phyloP scores from a whole-genome alignment of 2,113 vertebrate species.

The Nothoprocta pentlandii region DNA sequence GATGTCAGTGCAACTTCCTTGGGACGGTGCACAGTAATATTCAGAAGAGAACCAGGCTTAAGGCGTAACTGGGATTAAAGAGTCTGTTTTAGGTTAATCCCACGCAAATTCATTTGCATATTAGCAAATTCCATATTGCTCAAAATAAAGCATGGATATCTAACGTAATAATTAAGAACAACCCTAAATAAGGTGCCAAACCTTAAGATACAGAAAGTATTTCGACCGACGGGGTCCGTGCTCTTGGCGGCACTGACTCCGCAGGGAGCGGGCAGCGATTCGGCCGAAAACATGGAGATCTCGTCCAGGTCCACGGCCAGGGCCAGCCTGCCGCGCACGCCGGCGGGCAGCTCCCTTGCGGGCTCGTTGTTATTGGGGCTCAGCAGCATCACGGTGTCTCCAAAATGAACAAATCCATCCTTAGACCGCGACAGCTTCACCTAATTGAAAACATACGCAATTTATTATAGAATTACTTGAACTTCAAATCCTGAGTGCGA shows the following conservation, averaged over 20 bases:
- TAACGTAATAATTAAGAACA: neutral
- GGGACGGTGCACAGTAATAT: neutral
- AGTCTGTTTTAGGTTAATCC: neutral
- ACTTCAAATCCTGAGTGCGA: neutral
- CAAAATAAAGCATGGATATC: neutral
- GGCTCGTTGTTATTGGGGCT: conserved; percentile 62
- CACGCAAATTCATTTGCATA: neutral
- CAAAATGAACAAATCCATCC: conserved; percentile 86
- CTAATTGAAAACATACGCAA: conserved; percentile 50
- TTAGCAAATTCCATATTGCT: neutral
- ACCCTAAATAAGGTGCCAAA: conserved; percentile 26
- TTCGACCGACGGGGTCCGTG: conserved; percentile 74
- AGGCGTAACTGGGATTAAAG: neutral
- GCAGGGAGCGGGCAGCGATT: conserved; percentile 66
- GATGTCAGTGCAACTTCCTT: neutral
- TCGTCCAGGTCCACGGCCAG: conserved; percentile 81
- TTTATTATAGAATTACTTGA: neutral
- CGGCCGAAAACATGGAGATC: neutral
- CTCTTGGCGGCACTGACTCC: conserved; percentile 74
- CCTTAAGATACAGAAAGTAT: conserved; percentile 86
- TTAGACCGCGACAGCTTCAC: conserved; percentile 77
- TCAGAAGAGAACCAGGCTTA: neutral
- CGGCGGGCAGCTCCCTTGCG: neutral
- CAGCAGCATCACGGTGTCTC: conserved; percentile 87
- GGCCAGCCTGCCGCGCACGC: conserved; percentile 8